These are phyloP conservation scores for Cylindroiulus punctatus DNA, from an alignment of 2,888 invertebrate genomes.

Conservation along the genomic window DNA sequence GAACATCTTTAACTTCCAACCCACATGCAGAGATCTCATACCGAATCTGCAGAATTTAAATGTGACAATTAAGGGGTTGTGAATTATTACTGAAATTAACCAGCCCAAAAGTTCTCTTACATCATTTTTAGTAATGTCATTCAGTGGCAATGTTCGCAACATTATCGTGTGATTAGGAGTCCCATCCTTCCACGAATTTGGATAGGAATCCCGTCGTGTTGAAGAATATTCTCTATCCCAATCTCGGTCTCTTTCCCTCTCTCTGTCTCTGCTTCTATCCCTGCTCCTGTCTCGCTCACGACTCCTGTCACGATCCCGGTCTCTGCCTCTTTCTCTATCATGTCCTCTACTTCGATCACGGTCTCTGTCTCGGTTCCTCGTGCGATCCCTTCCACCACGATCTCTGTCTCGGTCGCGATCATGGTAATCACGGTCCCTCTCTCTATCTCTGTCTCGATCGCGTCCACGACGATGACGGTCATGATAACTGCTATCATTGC, in stretches of 20 bases:
- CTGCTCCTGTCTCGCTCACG: conserved; percentile 59
- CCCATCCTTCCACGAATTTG: conserved; percentile 59
- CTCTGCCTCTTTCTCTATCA: conserved; percentile 57
- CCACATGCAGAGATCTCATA: conserved; percentile 80
- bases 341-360: conserved; percentile 56
- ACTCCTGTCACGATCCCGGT: conserved; percentile 57
- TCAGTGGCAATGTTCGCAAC: conserved; percentile 60
- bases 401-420: conserved; percentile 57
- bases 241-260: conserved; percentile 56
- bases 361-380: conserved; percentile 27
- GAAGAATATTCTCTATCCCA: conserved; percentile 51
- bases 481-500: conserved; percentile 51
- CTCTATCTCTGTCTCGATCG: conserved; percentile 56
- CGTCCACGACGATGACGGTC: conserved; percentile 39
- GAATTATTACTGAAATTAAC: not conserved
- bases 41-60: conserved; percentile 73
- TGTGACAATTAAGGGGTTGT: not conserved
- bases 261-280: conserved; percentile 56
- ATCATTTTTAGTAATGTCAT: conserved; percentile 61
- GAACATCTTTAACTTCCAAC: conserved; percentile 80
- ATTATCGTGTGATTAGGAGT: conserved; percentile 61
- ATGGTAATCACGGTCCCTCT: conserved; percentile 56
- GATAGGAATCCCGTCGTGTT: conserved; percentile 13
- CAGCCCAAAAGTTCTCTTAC: conserved; percentile 58
- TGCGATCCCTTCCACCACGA: not conserved